Evolutionary conservation across 1,140 invertebrate species (phyloP), one percentile per base, ranked within the genome.

Genomic region (Lepidurus packardi): DNA sequence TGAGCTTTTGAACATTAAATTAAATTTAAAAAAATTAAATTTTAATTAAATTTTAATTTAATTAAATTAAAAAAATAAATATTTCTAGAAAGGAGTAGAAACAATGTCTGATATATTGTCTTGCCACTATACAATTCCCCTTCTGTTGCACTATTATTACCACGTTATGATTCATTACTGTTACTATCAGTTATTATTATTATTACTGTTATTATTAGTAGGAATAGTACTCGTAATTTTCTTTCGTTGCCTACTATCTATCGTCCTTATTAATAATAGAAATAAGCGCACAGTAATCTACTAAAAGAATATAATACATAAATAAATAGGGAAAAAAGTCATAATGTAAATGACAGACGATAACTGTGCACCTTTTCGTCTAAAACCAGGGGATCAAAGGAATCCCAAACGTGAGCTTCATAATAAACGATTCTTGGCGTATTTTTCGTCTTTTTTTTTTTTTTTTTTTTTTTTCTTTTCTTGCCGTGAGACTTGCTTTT

Each of bases 391-490:
- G 53, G 53, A 65, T 65, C 53, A 9, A 65, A 65, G 53, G 21
- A 65, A 65, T 65, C n/a, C 4, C n/a, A 8, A 65, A 65, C 53
- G 53, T 65, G 53, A 65, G 53, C 53, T 65, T 21, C 53, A 65
- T 65, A 65, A 65, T 65, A 65, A 65, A 65, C 13, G 53, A 65
- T 65, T 7, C 74, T 44, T 53, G 73, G 42, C 53, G 77, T 79
- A 79, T 73, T 73, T 76, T 53, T 78, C 74, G 73, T 80, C 65
- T 25, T 2, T 80, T 77, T 78, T 78, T 65, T 25, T 79, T 43
- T 53, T 74, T 25, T 2, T 80, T 77, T 78, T 78, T 65, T 25
- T 79, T 43, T 53, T 74, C 74, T 43, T 80, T 73, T 75, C 42
- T 80, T 65, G 43, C 44, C 34, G 34, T 34, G 25, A 34, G 25